Base-by-base conservation (phyloP, 2,888 invertebrate species). In the Silvanus unidentatus region DNA sequence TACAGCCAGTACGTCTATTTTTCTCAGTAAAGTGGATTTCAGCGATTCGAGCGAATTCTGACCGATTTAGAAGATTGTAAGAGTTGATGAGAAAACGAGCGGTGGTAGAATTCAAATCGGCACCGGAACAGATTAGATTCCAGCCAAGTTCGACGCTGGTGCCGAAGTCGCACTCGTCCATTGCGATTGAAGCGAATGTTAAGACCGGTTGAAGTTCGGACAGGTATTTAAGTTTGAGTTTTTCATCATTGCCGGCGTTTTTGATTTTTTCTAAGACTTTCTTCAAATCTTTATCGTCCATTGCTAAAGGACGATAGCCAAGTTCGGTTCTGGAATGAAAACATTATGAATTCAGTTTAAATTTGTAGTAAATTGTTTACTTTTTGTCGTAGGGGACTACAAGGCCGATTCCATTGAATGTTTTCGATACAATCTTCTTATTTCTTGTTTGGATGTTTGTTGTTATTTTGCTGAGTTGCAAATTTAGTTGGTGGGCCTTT, bases 121-220 rank as follows among this genome's bases (percentile, higher is more conserved):
- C 69, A 0, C 91, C 89, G 45, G 82, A 87, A 49, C 82, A 82
- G 65, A 96, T 90, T 39, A 97, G 72, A 68, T 90, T 84, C 54
- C 92, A 81, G 0, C 93, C 96, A 29, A 90, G 74, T 69, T 97
- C 96, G 1, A 97, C 70, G 0, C 92, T 88, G 42, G 92, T 93
- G 0, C 95, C 97, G 72, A 93, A 96, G 69, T 97, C 96, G 64
- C 88, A 88, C 69, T 98, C 97, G 64, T 97, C 97, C 44, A 88
- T 83, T 0, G 96, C 97, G 67, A 92, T 91, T 67, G 82, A 88
- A 4, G 91, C 85, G 44, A 83, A 82, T 2, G 88, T 91, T 48
- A 93, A 80, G 16, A 63, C 74, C 44, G 90, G 88, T 59, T 92
- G 88, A 2, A 96, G 66, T 16, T 84, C 79, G 14, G 84, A 81